Evolutionary conservation across 2,888 invertebrate species (phyloP).

Genomic region (Perdita meconis): DNA sequence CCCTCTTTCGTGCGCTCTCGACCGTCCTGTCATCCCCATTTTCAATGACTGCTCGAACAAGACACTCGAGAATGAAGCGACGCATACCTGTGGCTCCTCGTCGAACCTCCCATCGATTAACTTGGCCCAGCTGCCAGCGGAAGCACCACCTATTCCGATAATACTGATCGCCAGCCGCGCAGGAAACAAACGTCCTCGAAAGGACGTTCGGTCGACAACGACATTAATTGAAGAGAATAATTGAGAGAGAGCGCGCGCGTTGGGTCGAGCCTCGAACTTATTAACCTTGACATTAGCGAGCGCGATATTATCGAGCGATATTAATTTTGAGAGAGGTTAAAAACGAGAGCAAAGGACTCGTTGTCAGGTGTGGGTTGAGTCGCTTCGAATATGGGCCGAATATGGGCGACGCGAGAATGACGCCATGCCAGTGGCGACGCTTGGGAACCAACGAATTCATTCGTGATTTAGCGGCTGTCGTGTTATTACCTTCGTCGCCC

Average conservation of each 20-base stretch:
- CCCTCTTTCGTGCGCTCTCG: conserved; percentile 3
- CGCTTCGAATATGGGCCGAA: no score
- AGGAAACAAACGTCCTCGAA: conserved; percentile 34
- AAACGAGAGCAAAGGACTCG: no score
- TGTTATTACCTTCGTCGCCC: conserved; percentile 8
- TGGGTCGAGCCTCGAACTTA: no score
- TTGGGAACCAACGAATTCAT: conserved; percentile 30
- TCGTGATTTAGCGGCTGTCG: conserved; percentile 41
- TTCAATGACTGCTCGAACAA: conserved; percentile 43
- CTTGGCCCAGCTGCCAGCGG: conserved; percentile 4
- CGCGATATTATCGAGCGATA: no score
- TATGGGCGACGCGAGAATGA: no score
- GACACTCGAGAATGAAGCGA: conserved; percentile 39
- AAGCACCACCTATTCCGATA: conserved; percentile 51
- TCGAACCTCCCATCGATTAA: conserved; percentile 56
- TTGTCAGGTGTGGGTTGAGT: no score
- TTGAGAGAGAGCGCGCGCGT: not conserved
- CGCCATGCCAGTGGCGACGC: no score
- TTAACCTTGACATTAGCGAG: no score
- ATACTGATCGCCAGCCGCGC: conserved; percentile 37
- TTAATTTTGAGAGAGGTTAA: no score
- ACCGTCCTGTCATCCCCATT: conserved; percentile 39
- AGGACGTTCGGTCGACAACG: conserved; percentile 18
- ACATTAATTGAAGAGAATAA: conserved; percentile 31
- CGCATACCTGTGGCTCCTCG: conserved; percentile 34